Conservation (phyloP, 2,797 vertebrate genomes). For the Aselliscus stoliczkanus region DNA sequence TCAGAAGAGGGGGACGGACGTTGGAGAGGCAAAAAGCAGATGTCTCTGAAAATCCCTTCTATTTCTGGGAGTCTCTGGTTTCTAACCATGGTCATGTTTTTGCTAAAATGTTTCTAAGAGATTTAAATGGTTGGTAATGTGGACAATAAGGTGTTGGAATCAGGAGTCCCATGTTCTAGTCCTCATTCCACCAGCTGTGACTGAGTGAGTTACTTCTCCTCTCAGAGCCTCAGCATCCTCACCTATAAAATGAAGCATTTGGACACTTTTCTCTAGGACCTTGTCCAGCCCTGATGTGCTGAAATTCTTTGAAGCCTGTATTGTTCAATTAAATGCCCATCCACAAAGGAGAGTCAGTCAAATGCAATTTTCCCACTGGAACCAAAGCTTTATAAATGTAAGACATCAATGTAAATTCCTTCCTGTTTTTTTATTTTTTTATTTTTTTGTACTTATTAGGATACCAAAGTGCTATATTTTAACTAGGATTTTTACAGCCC, state of each 20-base stretch:
- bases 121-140: background rate
- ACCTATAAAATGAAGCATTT: background rate
- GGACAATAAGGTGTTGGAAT: fast-evolving
- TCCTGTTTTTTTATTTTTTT: background rate
- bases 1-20: background rate
- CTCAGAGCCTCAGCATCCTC: background rate
- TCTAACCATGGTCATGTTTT: background rate
- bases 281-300: background rate
- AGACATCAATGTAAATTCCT: background rate
- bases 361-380: background rate
- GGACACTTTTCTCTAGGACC: background rate
- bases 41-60: background rate
- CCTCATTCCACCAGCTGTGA: background rate
- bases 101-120: background rate
- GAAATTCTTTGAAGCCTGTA: background rate
- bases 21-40: background rate
- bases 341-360: background rate
- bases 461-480: slow-evolving; percentile 23
- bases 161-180: background rate
- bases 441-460: slow-evolving; percentile 5
- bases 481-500: background rate
- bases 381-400: slow-evolving; percentile 17
- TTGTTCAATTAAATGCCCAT: background rate
- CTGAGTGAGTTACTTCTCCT: background rate
- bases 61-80: background rate